Evolutionary conservation across 2,797 vertebrate species (phyloP).

Genomic region (Intellagama lesueurii): DNA sequence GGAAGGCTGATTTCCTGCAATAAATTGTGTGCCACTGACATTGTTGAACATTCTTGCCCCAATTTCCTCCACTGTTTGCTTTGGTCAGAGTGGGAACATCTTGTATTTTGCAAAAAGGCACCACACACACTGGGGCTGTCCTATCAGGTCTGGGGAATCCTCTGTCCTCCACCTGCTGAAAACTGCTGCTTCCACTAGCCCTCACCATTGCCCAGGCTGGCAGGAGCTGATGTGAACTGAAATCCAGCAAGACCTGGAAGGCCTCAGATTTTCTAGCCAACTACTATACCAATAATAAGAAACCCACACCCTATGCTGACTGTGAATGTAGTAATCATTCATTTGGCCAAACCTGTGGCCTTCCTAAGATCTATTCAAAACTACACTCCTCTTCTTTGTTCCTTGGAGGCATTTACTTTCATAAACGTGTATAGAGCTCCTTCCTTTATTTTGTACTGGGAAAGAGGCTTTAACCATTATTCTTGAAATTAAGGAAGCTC

Average conservation of each 20-base stretch:
- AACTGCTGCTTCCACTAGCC: background rate
- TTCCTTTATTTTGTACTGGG: background rate
- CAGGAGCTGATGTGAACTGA: background rate
- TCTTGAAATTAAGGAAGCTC: slow-evolving; percentile 1
- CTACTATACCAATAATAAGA: background rate
- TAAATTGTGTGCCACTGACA: background rate
- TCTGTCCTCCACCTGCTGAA: background rate
- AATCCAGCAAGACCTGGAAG: background rate
- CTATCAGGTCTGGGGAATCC: background rate
- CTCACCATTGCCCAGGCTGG: background rate
- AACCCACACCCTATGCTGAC: background rate
- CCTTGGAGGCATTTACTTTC: background rate
- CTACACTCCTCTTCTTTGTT: background rate
- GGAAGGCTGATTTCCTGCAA: background rate
- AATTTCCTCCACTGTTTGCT: background rate
- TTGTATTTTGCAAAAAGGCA: background rate
- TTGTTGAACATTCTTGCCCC: too few relatives aligned
- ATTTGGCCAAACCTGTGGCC: background rate
- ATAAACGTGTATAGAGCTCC: background rate
- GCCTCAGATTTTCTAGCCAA: background rate
- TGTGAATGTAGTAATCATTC: background rate
- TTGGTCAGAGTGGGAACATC: background rate
- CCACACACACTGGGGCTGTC: background rate
- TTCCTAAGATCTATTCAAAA: background rate
- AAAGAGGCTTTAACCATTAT: background rate